A percentile compares a stretch with the other conserved stretches of the same genome.
Conservation (phyloP, 2,113 vertebrate genomes). For the Eira barbara region DNA sequence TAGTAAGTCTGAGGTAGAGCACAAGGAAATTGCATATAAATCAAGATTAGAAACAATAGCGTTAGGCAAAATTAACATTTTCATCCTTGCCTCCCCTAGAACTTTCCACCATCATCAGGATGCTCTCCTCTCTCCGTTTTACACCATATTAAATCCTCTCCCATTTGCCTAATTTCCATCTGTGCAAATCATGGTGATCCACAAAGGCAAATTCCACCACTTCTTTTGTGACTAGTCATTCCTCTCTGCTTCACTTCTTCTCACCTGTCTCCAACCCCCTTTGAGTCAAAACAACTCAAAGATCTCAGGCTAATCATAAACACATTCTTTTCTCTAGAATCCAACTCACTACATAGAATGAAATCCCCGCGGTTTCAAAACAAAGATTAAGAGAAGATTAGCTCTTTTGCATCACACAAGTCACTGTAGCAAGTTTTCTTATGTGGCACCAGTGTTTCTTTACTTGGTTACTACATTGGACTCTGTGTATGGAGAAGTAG, state of each 20-base stretch:
- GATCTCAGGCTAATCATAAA: neutral
- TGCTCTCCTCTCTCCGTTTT: neutral
- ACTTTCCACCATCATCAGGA: neutral
- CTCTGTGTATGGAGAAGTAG: neutral
- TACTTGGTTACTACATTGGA: neutral
- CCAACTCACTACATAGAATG: neutral
- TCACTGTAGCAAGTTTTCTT: neutral
- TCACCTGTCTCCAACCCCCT: neutral
- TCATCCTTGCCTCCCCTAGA: neutral
- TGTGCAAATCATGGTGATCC: neutral
- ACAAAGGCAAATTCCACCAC: neutral
- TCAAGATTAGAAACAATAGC: neutral
- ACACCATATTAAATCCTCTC: neutral
- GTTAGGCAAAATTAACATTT: neutral
- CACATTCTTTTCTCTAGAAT: neutral
- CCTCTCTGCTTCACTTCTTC: neutral
- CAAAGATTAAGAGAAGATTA: neutral
- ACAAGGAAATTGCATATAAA: neutral
- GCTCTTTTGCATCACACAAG: neutral
- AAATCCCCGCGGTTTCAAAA: constrained; percentile 11
- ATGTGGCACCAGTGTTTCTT: neutral
- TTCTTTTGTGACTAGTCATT: neutral
- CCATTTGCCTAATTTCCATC: neutral
- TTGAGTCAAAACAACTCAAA: neutral
- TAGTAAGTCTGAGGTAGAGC: neutral